A percentile compares a stretch with the other conserved stretches of the same genome.
phyloP scores from a whole-genome alignment of 92 coral and sea anemone genomes.

The Umimayanthus chanpuru region DNA sequence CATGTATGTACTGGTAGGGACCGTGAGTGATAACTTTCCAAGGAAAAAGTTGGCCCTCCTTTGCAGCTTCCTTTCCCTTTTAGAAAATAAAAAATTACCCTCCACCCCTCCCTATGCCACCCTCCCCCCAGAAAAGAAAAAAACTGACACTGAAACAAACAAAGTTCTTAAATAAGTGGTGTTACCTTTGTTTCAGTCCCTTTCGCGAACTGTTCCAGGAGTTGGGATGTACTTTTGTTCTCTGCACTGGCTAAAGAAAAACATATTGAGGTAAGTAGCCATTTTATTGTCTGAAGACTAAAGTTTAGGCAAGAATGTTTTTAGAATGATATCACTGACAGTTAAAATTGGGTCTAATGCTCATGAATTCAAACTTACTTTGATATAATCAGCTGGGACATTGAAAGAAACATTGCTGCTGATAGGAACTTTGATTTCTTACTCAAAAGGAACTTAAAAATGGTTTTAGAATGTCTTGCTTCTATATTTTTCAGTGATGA shows the following conservation, averaged over 20 bases:
- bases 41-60: too few species aligned
- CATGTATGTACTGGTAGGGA: too few species aligned
- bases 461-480: background rate
- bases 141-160: background rate
- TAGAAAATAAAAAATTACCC: too few species aligned
- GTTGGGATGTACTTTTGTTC: constrained; percentile 94
- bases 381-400: too few species aligned
- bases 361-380: too few species aligned
- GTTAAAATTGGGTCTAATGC: background rate
- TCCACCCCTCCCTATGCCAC: too few species aligned
- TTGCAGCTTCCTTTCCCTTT: too few species aligned
- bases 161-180: background rate
- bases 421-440: too few species aligned
- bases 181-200: constrained; percentile 64
- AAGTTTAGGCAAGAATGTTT: background rate
- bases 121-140: too few species aligned
- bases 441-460: too few species aligned
- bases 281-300: background rate
- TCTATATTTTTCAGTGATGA: constrained; percentile 51
- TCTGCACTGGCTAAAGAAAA: constrained; percentile 75
- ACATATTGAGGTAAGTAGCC: constrained; percentile 58
- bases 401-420: background rate
- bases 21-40: too few species aligned
- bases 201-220: constrained; percentile 97
- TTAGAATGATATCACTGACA: background rate